A percentile compares a stretch with the other conserved stretches of the same genome.
Evolutionary conservation across 2,113 vertebrate genomes (phyloP).

Genomic region (Steatornis caripensis): DNA sequence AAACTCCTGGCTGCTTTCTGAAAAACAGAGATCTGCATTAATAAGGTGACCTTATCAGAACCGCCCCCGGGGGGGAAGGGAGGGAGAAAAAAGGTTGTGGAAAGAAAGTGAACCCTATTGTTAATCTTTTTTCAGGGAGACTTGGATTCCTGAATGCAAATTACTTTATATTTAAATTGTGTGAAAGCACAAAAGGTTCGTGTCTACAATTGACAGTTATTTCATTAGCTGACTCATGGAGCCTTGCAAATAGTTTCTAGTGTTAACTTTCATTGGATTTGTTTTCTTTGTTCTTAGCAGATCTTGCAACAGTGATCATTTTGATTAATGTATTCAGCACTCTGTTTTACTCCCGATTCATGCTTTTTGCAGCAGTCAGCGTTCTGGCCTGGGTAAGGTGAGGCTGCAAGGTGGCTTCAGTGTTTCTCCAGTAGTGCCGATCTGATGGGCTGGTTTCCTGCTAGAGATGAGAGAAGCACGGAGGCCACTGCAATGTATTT

Average conservation of each 20-base stretch:
- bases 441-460: slow-evolving; percentile 36
- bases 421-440: background rate
- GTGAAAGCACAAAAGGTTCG: slow-evolving; percentile 39
- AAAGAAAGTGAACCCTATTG: slow-evolving; percentile 56
- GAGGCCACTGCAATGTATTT: background rate
- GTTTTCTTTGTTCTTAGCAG: slow-evolving; percentile 62
- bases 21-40: slow-evolving; percentile 67
- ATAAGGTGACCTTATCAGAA: slow-evolving; percentile 68
- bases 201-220: slow-evolving; percentile 44
- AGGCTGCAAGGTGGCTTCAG: background rate
- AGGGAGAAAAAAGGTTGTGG: slow-evolving; percentile 38
- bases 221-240: slow-evolving; percentile 50
- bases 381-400: background rate
- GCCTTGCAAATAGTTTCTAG: slow-evolving; percentile 38
- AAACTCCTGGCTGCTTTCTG: slow-evolving; percentile 62
- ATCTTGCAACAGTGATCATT: slow-evolving; percentile 1
- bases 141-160: slow-evolving; percentile 50
- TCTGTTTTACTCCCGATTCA: slow-evolving; percentile 8
- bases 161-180: slow-evolving; percentile 53
- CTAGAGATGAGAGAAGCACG: background rate
- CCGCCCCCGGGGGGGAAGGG: slow-evolving; percentile 23
- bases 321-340: background rate
- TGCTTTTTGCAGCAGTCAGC: slow-evolving; percentile 36
- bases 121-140: slow-evolving; percentile 56
- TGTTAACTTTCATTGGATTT: slow-evolving; percentile 51